Conservation (phyloP, 2,797 vertebrate species). For the Chaenodraco wilsoni region DNA sequence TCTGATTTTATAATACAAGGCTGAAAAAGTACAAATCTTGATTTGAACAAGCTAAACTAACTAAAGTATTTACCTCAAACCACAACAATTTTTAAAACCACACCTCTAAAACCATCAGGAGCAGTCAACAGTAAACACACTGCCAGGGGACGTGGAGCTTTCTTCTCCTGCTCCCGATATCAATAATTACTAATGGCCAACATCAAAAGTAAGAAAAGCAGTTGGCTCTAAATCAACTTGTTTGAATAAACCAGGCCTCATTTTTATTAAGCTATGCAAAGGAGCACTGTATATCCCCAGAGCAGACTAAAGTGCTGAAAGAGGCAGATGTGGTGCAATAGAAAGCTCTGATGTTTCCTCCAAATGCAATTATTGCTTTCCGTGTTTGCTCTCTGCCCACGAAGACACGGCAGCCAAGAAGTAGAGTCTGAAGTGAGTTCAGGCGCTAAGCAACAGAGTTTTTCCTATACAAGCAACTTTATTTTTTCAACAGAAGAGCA, state of each 20-base stretch:
- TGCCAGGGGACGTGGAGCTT: conserved; percentile 17
- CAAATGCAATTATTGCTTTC: conserved; percentile 6
- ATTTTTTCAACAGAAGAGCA: not conserved
- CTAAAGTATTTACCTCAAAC: conserved; percentile 6
- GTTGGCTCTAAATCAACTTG: not conserved
- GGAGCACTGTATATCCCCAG: not conserved
- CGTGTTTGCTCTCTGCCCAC: not conserved
- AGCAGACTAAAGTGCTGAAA: conserved; percentile 8
- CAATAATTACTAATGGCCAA: conserved; percentile 44
- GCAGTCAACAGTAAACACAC: conserved; percentile 25
- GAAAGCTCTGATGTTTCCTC: conserved; percentile 15
- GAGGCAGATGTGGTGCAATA: conserved; percentile 5
- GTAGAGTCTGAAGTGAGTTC: not conserved
- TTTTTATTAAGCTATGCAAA: conserved; percentile 7
- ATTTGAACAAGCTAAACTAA: not conserved
- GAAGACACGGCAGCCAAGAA: conserved; percentile 9
- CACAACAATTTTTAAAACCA: not conserved
- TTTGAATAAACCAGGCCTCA: not conserved
- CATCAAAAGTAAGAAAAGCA: conserved; percentile 4
- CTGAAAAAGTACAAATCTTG: not conserved
- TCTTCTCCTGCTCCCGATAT: conserved; percentile 29
- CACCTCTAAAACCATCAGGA: conserved; percentile 14
- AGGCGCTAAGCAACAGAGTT: not conserved
- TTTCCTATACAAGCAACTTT: not conserved
- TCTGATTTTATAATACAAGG: too few relatives aligned